Conservation (phyloP, 2,113 vertebrate genomes). For the Chaetodon auriga region DNA sequence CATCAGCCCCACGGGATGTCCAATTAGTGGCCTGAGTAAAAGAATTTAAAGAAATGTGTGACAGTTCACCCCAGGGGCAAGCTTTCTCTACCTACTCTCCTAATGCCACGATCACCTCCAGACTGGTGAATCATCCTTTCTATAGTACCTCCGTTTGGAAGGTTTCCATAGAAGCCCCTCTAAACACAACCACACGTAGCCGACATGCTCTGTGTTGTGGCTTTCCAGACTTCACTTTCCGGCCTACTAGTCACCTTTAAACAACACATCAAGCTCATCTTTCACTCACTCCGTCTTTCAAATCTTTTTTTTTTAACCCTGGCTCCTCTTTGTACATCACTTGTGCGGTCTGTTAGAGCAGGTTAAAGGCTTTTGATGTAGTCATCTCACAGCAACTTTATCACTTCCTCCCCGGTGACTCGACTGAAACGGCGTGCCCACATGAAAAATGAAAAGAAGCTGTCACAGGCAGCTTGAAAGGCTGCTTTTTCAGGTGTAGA, state of each 20-base stretch:
- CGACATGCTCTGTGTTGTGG: slow-evolving; percentile 26
- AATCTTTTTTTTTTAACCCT: slow-evolving; percentile 12
- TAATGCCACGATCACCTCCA: slow-evolving; percentile 12
- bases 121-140: slow-evolving; percentile 50
- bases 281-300: slow-evolving; percentile 22
- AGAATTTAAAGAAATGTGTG: slow-evolving; percentile 18
- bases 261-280: slow-evolving; percentile 42
- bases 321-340: slow-evolving; percentile 34
- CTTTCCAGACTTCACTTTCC: slow-evolving; percentile 40
- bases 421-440: slow-evolving; percentile 50
- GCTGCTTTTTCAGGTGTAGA: slow-evolving; percentile 72
- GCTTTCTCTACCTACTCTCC: slow-evolving; percentile 14
- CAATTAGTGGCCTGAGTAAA: slow-evolving; percentile 23
- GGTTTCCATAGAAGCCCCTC: slow-evolving; percentile 26
- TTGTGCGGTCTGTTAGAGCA: slow-evolving; percentile 56
- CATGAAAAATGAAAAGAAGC: slow-evolving; percentile 62
- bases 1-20: neutral
- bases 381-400: slow-evolving; percentile 67
- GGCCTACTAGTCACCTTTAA: slow-evolving; percentile 30
- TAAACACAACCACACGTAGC: slow-evolving; percentile 22
- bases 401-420: slow-evolving; percentile 69
- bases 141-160: slow-evolving; percentile 5
- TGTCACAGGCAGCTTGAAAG: slow-evolving; percentile 58
- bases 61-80: neutral
- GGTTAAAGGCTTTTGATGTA: slow-evolving; percentile 64